Evolutionary conservation across 1,140 invertebrate species (phyloP).

Genomic region (Neotoxoptera formosana): DNA sequence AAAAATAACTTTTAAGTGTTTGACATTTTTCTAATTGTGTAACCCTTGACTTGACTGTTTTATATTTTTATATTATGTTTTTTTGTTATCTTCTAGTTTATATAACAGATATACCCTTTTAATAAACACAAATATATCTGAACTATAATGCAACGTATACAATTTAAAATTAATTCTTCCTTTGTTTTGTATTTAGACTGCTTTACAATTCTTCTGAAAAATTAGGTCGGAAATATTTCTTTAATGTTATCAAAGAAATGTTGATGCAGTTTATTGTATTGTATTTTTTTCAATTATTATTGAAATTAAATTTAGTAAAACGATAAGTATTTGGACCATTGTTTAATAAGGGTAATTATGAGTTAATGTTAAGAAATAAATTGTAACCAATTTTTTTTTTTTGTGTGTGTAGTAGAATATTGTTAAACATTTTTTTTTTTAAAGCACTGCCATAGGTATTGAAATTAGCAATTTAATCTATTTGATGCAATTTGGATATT

Average conservation of each 20-base stretch:
- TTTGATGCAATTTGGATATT: neutral
- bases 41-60: neutral
- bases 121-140: neutral
- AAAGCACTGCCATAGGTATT: neutral
- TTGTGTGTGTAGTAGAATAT: neutral
- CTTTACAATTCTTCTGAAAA: neutral
- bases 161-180: neutral
- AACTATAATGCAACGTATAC: neutral
- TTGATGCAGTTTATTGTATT: neutral
- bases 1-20: neutral
- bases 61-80: constrained; percentile 21
- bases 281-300: neutral
- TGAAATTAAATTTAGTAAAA: neutral
- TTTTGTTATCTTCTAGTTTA: neutral
- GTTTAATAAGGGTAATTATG: constrained; percentile 38
- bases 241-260: neutral
- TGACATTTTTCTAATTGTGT: constrained; percentile 10
- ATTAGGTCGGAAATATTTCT: neutral
- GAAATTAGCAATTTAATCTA: neutral
- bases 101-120: neutral
- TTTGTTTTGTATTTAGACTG: neutral
- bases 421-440: neutral
- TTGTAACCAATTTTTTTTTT: constrained; percentile 8
- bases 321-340: constrained; percentile 24
- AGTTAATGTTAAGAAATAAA: constrained; percentile 1